Evolutionary conservation across 1,140 invertebrate species (phyloP), one percentile per base, ranked within the genome.

Genomic region (Drosophila sproati): DNA sequence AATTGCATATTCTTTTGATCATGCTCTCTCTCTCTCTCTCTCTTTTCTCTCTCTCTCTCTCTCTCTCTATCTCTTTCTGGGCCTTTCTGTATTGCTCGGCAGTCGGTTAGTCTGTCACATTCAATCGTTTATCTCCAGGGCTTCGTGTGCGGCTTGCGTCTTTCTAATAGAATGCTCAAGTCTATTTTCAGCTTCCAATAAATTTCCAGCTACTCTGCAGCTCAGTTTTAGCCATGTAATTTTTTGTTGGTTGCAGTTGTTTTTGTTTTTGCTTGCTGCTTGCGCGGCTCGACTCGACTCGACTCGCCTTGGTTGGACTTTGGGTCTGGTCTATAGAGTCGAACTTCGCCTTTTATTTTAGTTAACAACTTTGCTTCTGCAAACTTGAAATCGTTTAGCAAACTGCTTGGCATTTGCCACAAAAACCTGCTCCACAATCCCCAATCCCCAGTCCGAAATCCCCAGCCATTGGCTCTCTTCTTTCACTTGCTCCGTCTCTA

Each of bases 331-430:
- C 54, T 61, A 37, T 47, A 7, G 20, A 60, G 32, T 66, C 48
- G 54, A 63, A 73, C n/a, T 73, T 73, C 47, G 69, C 63, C 63
- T 69, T 80, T 64, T 77, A 67, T 79, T 77, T 78, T 74, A 78
- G 69, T 66, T 81, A 80, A 68, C 61, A 73, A 60, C 66, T 68
- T 85, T 83, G 82, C 77, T 80, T 85, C 77, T 60, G 77, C 62
- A 81, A 81, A 78, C 70, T 80, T 72, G 54, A 62, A 86, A 86
- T 67, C 82, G 75, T 86, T 86, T 86, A 78, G 82, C 78, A 87
- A 73, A 61, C 82, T 63, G 62, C 73, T 76, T 68, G 68, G 72
- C 67, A 78, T 72, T 71, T 72, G 47, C 62, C 62, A 52, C 68
- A 68, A 63, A 59, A 63, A 52, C 68, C 73, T 35, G 37, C 72